These are phyloP conservation scores for Noctua pronuba DNA, from an alignment of 2,888 invertebrate genomes.

Conservation along the genomic window DNA sequence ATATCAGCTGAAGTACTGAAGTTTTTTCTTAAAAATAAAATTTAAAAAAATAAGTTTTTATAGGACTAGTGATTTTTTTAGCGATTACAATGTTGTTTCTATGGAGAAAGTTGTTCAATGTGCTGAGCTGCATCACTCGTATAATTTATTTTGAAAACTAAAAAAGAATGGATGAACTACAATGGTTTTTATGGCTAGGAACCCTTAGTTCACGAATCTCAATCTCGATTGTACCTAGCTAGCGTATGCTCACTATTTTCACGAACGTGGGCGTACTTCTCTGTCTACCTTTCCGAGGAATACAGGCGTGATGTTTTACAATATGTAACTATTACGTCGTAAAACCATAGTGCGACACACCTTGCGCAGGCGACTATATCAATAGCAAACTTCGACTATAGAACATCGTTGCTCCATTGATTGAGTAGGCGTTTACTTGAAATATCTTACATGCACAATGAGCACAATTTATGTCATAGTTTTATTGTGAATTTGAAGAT, in stretches of 20 bases:
- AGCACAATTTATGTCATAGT: background rate
- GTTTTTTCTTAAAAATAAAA: too few species aligned
- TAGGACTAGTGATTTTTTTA: too few species aligned
- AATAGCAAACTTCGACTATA: constrained; percentile 36
- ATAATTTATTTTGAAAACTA: too few species aligned
- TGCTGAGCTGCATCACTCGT: too few species aligned
- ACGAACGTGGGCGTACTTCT: background rate
- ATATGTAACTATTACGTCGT: too few species aligned
- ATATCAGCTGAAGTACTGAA: too few species aligned
- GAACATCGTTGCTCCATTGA: constrained; percentile 22
- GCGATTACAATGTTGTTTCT: too few species aligned
- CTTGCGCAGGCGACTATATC: background rate
- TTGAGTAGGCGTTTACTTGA: constrained; percentile 24
- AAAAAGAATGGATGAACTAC: too few species aligned
- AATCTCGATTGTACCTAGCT: background rate
- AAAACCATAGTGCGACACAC: background rate
- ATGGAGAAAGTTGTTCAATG: too few species aligned
- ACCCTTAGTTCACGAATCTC: background rate
- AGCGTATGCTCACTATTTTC: background rate
- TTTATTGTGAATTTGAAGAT: background rate
- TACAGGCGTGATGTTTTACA: background rate
- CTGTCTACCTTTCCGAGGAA: background rate
- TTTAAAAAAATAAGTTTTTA: too few species aligned
- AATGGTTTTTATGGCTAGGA: background rate
- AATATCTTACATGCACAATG: background rate